Evolutionary conservation across 1,140 invertebrate genomes (phyloP).

Genomic region (Drosophila parvula): DNA sequence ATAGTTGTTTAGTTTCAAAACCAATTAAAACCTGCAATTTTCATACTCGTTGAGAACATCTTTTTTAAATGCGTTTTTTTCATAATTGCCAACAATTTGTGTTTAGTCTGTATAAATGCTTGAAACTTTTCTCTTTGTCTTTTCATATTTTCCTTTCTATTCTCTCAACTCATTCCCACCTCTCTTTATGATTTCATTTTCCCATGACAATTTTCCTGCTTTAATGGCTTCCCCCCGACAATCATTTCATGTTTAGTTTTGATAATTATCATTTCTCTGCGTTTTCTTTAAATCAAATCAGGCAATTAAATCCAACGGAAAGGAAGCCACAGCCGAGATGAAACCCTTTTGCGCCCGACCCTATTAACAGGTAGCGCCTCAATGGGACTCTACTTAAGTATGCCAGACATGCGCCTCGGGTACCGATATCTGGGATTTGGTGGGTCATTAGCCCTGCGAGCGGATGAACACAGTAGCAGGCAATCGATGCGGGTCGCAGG

Average conservation of each 20-base stretch:
- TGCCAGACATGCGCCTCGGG: slow-evolving; percentile 50
- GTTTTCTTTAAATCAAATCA: slow-evolving; percentile 24
- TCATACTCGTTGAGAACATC: too few species aligned
- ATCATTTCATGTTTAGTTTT: slow-evolving; percentile 26
- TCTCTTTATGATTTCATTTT: slow-evolving; percentile 28
- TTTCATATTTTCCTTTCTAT: not conserved
- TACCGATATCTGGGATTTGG: slow-evolving; percentile 36
- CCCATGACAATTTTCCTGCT: slow-evolving; percentile 32
- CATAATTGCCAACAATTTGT: not conserved
- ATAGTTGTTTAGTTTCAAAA: not conserved
- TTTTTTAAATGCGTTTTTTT: too few species aligned
- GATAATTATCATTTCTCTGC: slow-evolving; percentile 66
- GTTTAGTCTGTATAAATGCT: slow-evolving; percentile 1
- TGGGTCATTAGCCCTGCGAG: slow-evolving; percentile 59
- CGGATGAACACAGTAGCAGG: slow-evolving; percentile 50
- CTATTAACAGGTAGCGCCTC: slow-evolving; percentile 50
- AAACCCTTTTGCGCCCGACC: slow-evolving; percentile 27
- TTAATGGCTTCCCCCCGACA: slow-evolving; percentile 31
- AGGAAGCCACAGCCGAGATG: not conserved
- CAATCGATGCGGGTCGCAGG: slow-evolving; percentile 22
- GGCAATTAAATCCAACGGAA: slow-evolving; percentile 40
- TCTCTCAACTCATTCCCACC: slow-evolving; percentile 12
- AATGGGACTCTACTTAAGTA: slow-evolving; percentile 37
- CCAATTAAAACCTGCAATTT: not conserved
- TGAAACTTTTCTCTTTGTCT: not conserved